phyloP scores from a whole-genome alignment of 2,888 invertebrate species.

The Phrixothrix hirtus region DNA sequence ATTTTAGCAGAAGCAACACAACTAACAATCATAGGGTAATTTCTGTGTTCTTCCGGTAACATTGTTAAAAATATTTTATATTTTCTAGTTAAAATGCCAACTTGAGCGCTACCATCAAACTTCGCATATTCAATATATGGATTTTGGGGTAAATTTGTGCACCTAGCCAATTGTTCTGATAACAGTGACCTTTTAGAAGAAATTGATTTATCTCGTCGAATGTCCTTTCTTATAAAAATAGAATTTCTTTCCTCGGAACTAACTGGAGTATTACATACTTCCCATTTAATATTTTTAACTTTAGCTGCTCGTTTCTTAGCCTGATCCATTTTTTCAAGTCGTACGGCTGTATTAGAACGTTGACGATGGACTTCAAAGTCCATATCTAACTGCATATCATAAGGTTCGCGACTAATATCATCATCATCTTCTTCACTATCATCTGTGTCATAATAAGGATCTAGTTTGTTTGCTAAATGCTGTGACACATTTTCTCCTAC shows the following conservation, averaged over 20 bases:
- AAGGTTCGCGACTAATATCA: conserved; percentile 69
- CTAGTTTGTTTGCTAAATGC: conserved; percentile 59
- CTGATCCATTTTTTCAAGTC: conserved; percentile 86
- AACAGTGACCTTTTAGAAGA: conserved; percentile 64
- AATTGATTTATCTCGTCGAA: conserved; percentile 41
- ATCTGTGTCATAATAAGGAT: conserved; percentile 75
- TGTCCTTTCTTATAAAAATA: conserved; percentile 62
- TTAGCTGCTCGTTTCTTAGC: conserved; percentile 79
- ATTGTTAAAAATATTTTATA: conserved; percentile 91
- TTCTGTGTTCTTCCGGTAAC: conserved; percentile 77
- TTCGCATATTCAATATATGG: conserved; percentile 89
- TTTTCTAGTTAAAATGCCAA: conserved; percentile 76
- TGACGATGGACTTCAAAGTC: conserved; percentile 68
- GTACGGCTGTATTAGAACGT: conserved; percentile 85
- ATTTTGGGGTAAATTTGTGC: conserved; percentile 77
- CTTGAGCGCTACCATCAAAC: conserved; percentile 87
- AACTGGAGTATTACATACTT: conserved; percentile 59
- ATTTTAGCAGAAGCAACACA: conserved; percentile 86
- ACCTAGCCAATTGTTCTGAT: conserved; percentile 75
- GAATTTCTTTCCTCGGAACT: conserved; percentile 64
- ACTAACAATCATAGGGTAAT: conserved; percentile 81
- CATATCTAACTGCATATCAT: conserved; percentile 75
- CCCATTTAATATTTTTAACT: conserved; percentile 77
- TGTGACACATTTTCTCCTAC: conserved; percentile 79
- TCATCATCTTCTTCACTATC: conserved; percentile 80